Percentiles rank a stretch among this genome's conserved stretches.
Evolutionary conservation across 2,888 invertebrate species (phyloP).

Genomic region (Tinea pellionella): DNA sequence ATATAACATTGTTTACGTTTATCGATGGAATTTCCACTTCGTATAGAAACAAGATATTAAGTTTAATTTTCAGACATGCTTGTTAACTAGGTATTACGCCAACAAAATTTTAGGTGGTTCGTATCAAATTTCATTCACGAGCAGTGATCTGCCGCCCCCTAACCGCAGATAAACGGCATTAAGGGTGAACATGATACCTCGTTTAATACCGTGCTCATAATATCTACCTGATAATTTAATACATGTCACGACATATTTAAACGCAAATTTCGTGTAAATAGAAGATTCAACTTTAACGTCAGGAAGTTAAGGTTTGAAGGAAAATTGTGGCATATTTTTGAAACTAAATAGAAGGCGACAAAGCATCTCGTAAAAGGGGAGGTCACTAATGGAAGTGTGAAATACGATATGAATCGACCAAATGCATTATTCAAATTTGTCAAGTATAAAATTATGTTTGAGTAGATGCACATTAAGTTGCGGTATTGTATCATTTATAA

Average conservation of each 20-base stretch:
- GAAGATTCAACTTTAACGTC: neutral
- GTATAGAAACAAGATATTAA: neutral
- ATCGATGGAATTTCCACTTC: neutral
- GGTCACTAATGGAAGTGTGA: slow-evolving; percentile 51
- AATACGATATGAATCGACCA: slow-evolving; percentile 48
- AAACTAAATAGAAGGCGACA: slow-evolving; percentile 9
- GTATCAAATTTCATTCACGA: slow-evolving; percentile 9
- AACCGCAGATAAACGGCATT: slow-evolving; percentile 33
- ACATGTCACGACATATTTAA: slow-evolving; percentile 14
- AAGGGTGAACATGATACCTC: slow-evolving; percentile 29
- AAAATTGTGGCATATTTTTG: neutral
- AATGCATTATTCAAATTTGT: slow-evolving; percentile 55
- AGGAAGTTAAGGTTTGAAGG: neutral
- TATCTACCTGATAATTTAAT: slow-evolving; percentile 32
- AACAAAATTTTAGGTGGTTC: slow-evolving; percentile 5
- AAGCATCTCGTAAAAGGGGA: slow-evolving; percentile 21
- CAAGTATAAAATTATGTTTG: slow-evolving; percentile 28
- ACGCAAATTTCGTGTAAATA: neutral
- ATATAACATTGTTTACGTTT: neutral
- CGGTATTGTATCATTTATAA: no score
- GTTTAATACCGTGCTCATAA: slow-evolving; percentile 27
- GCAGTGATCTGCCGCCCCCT: slow-evolving; percentile 14
- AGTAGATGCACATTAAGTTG: neutral
- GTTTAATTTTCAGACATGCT: neutral
- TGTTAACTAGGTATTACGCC: slow-evolving; percentile 9